Evolutionary conservation across 2,113 vertebrate species (phyloP).

Genomic region (Forbesichthys papilliferus): DNA sequence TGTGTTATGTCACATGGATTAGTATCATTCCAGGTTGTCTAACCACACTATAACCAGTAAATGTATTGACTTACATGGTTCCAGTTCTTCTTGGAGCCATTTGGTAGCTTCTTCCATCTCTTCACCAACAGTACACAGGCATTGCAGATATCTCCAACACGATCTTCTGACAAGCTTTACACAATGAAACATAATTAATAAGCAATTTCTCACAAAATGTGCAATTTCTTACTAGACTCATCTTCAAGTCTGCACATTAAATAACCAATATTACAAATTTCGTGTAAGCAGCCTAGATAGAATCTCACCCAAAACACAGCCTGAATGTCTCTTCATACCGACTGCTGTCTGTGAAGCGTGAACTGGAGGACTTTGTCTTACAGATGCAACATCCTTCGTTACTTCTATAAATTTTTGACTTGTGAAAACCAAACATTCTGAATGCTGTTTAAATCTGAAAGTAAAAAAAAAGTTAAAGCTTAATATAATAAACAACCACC

Average conservation of each 20-base stretch:
- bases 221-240: no score
- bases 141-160: slow-evolving; percentile 82
- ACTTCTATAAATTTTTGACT: slow-evolving; percentile 84
- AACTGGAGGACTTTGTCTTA: slow-evolving; percentile 84
- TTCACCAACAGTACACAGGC: slow-evolving; percentile 82
- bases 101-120: slow-evolving; percentile 81
- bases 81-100: slow-evolving; percentile 83
- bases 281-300: no score
- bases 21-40: not conserved
- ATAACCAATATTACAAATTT: no score
- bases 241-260: no score
- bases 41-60: not conserved
- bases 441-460: slow-evolving; percentile 38
- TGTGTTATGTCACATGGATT: slow-evolving; percentile 27
- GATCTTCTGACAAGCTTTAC: slow-evolving; percentile 75
- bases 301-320: slow-evolving; percentile 79
- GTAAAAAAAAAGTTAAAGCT: not conserved
- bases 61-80: slow-evolving; percentile 74
- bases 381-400: slow-evolving; percentile 84
- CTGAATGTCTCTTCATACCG: slow-evolving; percentile 81
- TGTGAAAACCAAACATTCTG: slow-evolving; percentile 82
- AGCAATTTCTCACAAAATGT: not conserved
- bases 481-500: not conserved
- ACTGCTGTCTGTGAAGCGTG: slow-evolving; percentile 83
- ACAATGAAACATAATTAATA: slow-evolving; percentile 8